Conservation (phyloP, 2,888 invertebrate genomes). For the Nomada fucata region DNA sequence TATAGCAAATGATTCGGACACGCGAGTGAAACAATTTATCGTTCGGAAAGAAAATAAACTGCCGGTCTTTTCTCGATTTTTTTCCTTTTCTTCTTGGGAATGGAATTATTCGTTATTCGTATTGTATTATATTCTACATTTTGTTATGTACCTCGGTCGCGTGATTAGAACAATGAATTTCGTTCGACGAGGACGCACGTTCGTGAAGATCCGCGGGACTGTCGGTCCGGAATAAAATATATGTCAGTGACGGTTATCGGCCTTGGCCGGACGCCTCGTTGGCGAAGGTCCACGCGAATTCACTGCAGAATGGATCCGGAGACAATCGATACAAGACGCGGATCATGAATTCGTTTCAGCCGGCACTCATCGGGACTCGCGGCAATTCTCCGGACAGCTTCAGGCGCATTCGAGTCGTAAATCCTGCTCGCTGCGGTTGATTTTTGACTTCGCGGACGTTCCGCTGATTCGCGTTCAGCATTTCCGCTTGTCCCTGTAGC, state of each 20-base stretch:
- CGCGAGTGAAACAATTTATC: no score
- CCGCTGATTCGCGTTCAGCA: constrained; percentile 30
- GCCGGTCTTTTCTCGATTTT: no score
- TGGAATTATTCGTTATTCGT: neutral
- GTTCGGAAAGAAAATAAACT: no score
- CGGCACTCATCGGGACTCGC: neutral
- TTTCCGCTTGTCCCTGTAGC: constrained; percentile 12
- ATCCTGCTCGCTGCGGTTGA: constrained; percentile 22
- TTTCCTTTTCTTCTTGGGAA: neutral
- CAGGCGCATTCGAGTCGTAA: constrained; percentile 46
- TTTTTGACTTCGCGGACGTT: constrained; percentile 57
- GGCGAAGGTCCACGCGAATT: constrained; percentile 44
- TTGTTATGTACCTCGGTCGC: no score
- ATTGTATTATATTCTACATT: neutral
- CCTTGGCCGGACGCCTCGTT: constrained; percentile 28
- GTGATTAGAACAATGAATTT: neutral
- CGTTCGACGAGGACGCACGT: neutral
- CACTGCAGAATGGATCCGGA: constrained; percentile 26
- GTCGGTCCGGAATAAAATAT: constrained; percentile 25
- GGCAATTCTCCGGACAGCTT: constrained; percentile 31
- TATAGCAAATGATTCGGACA: no score
- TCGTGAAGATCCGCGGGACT: constrained; percentile 1
- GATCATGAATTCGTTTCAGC: constrained; percentile 30
- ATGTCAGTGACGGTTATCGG: constrained; percentile 36
- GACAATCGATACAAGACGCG: constrained; percentile 46